These are phyloP conservation scores for Cichladusa arquata DNA, from an alignment of 2,113 vertebrate species.

Conservation along the genomic window DNA sequence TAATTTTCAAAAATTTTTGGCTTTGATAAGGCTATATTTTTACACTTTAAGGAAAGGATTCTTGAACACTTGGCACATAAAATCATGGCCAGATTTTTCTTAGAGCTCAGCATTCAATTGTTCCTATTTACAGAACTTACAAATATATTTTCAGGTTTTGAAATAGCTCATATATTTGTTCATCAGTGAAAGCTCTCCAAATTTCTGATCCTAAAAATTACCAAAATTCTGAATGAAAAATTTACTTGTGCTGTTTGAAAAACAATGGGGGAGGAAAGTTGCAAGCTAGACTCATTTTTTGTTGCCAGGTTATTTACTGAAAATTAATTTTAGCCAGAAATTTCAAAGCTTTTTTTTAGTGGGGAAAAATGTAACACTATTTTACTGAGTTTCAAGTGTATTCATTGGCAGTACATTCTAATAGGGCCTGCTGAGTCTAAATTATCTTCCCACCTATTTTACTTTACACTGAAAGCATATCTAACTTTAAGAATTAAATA, in stretches of 20 bases:
- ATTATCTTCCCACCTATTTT: neutral
- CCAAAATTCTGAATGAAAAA: constrained; percentile 13
- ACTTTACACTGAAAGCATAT: neutral
- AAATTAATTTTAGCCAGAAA: neutral
- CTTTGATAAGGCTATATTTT: neutral
- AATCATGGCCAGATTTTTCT: neutral
- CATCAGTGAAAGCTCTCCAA: neutral
- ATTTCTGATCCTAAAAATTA: neutral
- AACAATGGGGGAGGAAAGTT: neutral
- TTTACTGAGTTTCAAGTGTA: neutral
- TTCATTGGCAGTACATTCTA: neutral
- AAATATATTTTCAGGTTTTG: neutral
- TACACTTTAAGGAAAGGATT: neutral
- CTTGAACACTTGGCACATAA: neutral
- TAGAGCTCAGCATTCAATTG: neutral
- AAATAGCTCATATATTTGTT: neutral
- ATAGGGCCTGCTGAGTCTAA: neutral
- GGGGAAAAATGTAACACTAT: neutral
- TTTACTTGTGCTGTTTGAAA: neutral
- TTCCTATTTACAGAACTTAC: neutral
- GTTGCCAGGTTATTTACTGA: neutral
- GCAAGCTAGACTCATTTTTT: neutral
- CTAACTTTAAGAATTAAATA: neutral
- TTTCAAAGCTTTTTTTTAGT: neutral
- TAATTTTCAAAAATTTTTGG: neutral